Conservation (phyloP, 2,113 vertebrate species). For the Cryptotis parvus region DNA sequence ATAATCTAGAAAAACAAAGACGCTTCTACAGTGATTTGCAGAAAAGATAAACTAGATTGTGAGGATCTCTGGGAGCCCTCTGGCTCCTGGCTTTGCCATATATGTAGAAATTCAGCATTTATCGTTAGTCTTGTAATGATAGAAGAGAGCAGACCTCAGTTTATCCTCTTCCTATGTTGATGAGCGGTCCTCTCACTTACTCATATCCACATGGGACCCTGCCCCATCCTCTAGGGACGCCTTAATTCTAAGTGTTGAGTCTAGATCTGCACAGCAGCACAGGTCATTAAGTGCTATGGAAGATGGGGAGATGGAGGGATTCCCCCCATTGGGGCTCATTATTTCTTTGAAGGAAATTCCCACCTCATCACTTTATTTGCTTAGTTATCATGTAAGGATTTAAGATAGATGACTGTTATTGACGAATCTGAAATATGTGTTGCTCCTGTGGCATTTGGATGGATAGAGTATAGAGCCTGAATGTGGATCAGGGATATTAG, state of each 20-base stretch:
- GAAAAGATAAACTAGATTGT: background rate
- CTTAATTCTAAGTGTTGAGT: too few species aligned
- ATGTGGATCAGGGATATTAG: too few species aligned
- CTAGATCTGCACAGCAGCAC: background rate
- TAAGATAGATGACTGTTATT: background rate
- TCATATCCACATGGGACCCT: background rate
- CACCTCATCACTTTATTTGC: background rate
- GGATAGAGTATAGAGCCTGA: background rate
- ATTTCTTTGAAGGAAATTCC: background rate
- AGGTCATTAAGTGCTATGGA: background rate
- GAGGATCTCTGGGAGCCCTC: background rate
- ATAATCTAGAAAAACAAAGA: background rate
- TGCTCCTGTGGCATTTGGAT: background rate
- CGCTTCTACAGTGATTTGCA: background rate
- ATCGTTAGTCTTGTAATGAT: fast-evolving
- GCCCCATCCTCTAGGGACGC: background rate
- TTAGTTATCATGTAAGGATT: background rate
- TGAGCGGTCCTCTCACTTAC: conserved; percentile 16
- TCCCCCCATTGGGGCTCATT: background rate
- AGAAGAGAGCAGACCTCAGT: conserved; percentile 4
- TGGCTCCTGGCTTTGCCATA: background rate
- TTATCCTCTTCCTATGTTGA: conserved; percentile 36
- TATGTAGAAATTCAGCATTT: too few species aligned
- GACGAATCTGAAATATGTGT: conserved; percentile 13
- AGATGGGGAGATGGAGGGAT: background rate